Evolutionary conservation across 1,140 invertebrate species (phyloP), one percentile per base, ranked within the genome.

Genomic region (Hylyphantes graminicola): DNA sequence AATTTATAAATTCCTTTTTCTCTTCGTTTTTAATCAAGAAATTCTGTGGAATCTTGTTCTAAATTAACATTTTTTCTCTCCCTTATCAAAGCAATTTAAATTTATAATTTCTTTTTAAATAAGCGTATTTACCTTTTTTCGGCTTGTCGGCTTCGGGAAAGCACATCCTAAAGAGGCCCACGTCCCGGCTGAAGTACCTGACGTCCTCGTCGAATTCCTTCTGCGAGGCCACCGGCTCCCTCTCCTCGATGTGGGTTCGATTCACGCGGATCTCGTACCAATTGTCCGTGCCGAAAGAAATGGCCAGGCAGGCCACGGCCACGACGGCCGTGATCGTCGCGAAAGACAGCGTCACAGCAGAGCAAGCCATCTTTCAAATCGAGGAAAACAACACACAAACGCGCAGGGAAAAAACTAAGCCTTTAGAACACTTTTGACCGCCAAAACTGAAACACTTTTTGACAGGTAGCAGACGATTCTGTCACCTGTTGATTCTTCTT

Each of bases 261-360:
- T 95, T 95, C 85, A 98, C 96, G 91, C 96, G 95, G 87, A 96
- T 94, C 90, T 95, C 95, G 87, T 96, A 92, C 96, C 96, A 97
- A 91, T 97, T 97, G 91, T 98, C 96, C 89, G 96, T 97, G 87
- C 95, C 95, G 90, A 98, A 97, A 86, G 96, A 95, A 89, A 97
- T 97, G 84, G 95, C 94, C 88, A 98, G 92, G 87, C 97, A 92
- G 72, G 95, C 95, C 88, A 96, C 95, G 86, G 95, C 95, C 87
- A 97, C 94, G 88, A 97, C 96, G 88, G 95, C 95, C 88, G 95
- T 94, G 90, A 98, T 96, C 88, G 96, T 97, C 85, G 96, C 96
- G 90, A 97, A 93, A 89, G 96, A 97, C 88, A 98, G 91, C 88
- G 96, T 97, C 88, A 97, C 95, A 87, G 96, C 96, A 87, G 96